Evolutionary conservation across 2,888 invertebrate species (phyloP), one percentile per base, ranked within the genome.

Genomic region (Philhelius pedissequus): DNA sequence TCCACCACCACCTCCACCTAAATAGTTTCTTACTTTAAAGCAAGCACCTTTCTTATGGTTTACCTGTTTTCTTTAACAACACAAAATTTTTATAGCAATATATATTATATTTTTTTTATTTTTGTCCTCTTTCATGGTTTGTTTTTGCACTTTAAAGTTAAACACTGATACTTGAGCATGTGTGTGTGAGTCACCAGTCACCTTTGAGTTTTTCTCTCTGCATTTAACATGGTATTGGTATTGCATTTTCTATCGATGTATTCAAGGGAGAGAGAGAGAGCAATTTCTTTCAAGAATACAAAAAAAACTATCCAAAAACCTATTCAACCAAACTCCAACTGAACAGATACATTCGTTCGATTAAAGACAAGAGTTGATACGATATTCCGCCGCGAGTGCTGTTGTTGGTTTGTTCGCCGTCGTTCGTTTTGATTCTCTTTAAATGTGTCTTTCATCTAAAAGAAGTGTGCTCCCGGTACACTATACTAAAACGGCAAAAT

Each of bases 371-470:
- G 62, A 22, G 25, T 43, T 62, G 69, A 32, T 64, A 30, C 43
- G 70, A n/a, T n/a, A n/a, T n/a, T 64, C 54, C 64, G 75, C 70
- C 66, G 81, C 75, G 81, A 76, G 62, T 62, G 43, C 50, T 66
- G 48, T 62, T 77, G 54, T 62, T 77, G 54, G 56, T 69, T 48
- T 38, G 20, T 20, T 35, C 1, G n/a, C 22, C 30, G n/a, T 38
- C 30, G 62, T 43, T 43, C 45, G 32, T 64, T 32, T 43, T 27
- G 15, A 15, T 27, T 43, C 27, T 27, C 27, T 30, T 13, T 56
- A 62, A 58, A 38, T 38, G 58, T 62, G 18, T 60, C 43, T 60
- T 60, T 25, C 27, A 70, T 32, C 25, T 50, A 15, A 54, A 27
- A 66, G 50, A 27, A 66, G 50, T 56, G 38, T 35, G 48, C 38